Conservation (phyloP, 1,140 invertebrate species). For the Chrysoperla carnea region DNA sequence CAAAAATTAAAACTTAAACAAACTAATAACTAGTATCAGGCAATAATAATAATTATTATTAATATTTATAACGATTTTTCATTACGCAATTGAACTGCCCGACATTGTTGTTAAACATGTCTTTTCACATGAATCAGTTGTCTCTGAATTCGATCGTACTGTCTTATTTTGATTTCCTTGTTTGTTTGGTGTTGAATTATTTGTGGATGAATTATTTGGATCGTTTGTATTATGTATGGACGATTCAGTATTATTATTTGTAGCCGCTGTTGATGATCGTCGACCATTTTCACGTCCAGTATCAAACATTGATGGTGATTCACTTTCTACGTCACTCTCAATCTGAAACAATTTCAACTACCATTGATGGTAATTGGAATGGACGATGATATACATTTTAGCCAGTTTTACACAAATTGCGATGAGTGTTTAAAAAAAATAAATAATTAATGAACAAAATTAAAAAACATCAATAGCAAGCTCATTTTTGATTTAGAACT, state of each 20-base stretch:
- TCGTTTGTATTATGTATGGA: neutral
- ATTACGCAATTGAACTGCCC: constrained; percentile 47
- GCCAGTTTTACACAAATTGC: too few relatives aligned
- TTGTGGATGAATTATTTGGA: constrained; percentile 7
- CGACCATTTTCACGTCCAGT: constrained; percentile 23
- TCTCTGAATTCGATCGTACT: constrained; percentile 21
- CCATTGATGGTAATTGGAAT: neutral
- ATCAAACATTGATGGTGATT: constrained; percentile 39
- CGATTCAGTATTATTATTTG: constrained; percentile 23
- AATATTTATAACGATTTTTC: neutral
- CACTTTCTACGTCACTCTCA: constrained; percentile 37
- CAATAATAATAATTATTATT: too few relatives aligned
- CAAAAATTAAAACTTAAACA: too few relatives aligned
- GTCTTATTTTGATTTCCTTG: constrained; percentile 15
- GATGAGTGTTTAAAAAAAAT: constrained; percentile 4
- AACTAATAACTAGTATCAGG: too few relatives aligned
- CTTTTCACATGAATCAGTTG: constrained; percentile 22
- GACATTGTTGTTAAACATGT: constrained; percentile 39
- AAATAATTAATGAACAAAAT: neutral
- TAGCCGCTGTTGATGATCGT: constrained; percentile 18
- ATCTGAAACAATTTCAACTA: constrained; percentile 22
- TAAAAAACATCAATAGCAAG: neutral
- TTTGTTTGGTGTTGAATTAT: neutral
- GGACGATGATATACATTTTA: neutral
- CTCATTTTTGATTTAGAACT: too few relatives aligned